These are phyloP conservation scores for Apogon hyalosoma DNA, from an alignment of 2,797 vertebrate genomes.

Conservation along the genomic window DNA sequence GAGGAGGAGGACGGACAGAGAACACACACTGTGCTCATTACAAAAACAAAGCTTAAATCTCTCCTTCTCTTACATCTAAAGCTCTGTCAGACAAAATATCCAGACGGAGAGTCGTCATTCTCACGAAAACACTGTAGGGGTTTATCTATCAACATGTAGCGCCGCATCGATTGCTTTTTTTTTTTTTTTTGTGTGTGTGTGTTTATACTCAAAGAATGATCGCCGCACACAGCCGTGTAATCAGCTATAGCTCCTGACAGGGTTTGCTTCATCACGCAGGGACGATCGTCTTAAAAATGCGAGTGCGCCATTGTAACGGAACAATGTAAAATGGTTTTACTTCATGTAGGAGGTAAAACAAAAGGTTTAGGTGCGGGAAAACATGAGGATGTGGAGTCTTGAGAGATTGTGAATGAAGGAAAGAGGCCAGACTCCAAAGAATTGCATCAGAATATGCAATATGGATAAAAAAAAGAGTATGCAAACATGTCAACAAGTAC, in stretches of 20 bases:
- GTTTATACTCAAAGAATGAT: slow-evolving; percentile 68
- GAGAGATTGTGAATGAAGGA: slow-evolving; percentile 34
- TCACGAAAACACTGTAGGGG: slow-evolving; percentile 47
- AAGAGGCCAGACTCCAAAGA: slow-evolving; percentile 16
- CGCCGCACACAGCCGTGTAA: slow-evolving; percentile 56
- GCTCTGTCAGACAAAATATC: slow-evolving; percentile 22
- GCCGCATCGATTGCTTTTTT: slow-evolving; percentile 40
- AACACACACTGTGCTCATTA: not conserved
- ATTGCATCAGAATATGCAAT: slow-evolving; percentile 23
- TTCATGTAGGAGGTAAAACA: slow-evolving; percentile 25
- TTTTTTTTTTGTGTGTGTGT: slow-evolving; percentile 2
- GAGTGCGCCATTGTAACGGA: slow-evolving; percentile 55
- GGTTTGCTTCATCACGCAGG: slow-evolving; percentile 65
- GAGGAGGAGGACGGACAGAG: slow-evolving; percentile 1
- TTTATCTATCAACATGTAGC: slow-evolving; percentile 63
- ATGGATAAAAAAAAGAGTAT: slow-evolving; percentile 16
- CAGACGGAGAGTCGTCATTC: slow-evolving; percentile 35
- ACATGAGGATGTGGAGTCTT: slow-evolving; percentile 7
- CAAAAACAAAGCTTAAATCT: slow-evolving; percentile 34
- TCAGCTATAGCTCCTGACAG: slow-evolving; percentile 62
- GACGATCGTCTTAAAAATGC: slow-evolving; percentile 64
- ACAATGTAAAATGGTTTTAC: slow-evolving; percentile 42
- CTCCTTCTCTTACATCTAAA: slow-evolving; percentile 15
- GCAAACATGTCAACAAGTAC: slow-evolving; percentile 25
- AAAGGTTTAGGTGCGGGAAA: not conserved